Base-by-base conservation (phyloP, 2,113 vertebrate species). In the Seriola aureovittata region DNA sequence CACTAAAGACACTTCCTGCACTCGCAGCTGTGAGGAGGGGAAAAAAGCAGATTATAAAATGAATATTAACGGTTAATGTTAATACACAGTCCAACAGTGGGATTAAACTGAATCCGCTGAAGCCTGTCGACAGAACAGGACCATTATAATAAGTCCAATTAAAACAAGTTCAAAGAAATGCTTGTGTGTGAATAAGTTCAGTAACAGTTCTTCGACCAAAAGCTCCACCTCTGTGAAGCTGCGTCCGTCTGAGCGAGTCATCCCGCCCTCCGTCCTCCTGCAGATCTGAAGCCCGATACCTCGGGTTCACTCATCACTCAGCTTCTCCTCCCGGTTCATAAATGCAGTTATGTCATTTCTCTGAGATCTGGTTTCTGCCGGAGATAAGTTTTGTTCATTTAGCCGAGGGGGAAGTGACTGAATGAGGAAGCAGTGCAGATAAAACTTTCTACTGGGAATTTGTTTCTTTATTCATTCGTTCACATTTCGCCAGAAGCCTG, bases 191-290 rank as follows among this genome's bases (percentile, higher is more conserved):
- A 71, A 57, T 60, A 16, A 75, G 5, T 75, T 60, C 40, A 87
- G 21, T 54, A n/a, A n/a, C 16, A 50, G 48, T 7, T 14, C 13
- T 10, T 46, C 44, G 2, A 29, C 29, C 2, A 29, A 29, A 29
- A 29, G 29, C 55, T 82, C 13, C 88, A 54, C 64, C 88, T 85
- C 76, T 2, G 85, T 85, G 80, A 42, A 83, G 55, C 38, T 11
- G 66, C 14, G 64, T 65, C 55, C 13, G 63, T 82, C n/a, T 23
- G 69, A 50, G 44, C 48, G 8, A 44, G 54, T 71, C 59, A 5
- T 44, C 17, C 69, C 38, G 64, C 66, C 50, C 69, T 44, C 66
- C 75, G 36, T 60, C 74, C 84, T 55, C 3, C 2, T 21, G 2
- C 74, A 71, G 74, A 52, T 72, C 63, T 63, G 21, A 16, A 11